A percentile compares a stretch with the other conserved stretches of the same genome.
These are phyloP conservation scores for Blera fallax DNA, from an alignment of 2,888 invertebrate genomes.

Conservation along the genomic window DNA sequence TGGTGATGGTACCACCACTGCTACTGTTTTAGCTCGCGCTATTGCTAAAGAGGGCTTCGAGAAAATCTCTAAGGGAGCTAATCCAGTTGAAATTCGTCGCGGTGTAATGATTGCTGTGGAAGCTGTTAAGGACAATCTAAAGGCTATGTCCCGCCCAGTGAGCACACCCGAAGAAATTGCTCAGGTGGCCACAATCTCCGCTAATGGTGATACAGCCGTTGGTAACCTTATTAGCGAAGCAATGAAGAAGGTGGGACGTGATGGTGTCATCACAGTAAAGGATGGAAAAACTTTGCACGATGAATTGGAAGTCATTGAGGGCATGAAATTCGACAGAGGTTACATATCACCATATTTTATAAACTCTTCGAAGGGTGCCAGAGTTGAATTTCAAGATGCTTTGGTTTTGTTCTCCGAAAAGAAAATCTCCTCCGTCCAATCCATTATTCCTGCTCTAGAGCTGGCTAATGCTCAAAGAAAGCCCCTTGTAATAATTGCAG, in stretches of 20 bases:
- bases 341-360: conserved; percentile 99
- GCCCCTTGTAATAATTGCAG: conserved; percentile 96
- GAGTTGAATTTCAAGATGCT: conserved; percentile 99
- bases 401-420: conserved; percentile 97
- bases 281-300: conserved; percentile 98
- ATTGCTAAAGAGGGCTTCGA: conserved; percentile 99
- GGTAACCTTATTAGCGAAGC: conserved; percentile 97
- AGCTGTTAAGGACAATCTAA: conserved; percentile 92
- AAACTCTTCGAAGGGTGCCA: conserved; percentile 98
- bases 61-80: no score
- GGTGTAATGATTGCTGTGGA: conserved; percentile 99
- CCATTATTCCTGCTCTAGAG: conserved; percentile 98
- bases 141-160: conserved; percentile 94
- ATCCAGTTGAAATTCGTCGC: conserved; percentile 97
- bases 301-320: conserved; percentile 98
- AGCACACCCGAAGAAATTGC: conserved; percentile 99
- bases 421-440: conserved; percentile 98
- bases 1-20: conserved; percentile 99
- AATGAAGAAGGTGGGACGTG: conserved; percentile 98
- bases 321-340: conserved; percentile 99
- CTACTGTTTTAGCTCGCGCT: conserved; percentile 97
- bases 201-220: conserved; percentile 96
- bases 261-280: conserved; percentile 99
- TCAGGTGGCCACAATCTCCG: conserved; percentile 99
- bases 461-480: conserved; percentile 96